These are phyloP conservation scores for Trissolcus japonicus DNA, from an alignment of 2,888 invertebrate genomes.

Conservation along the genomic window DNA sequence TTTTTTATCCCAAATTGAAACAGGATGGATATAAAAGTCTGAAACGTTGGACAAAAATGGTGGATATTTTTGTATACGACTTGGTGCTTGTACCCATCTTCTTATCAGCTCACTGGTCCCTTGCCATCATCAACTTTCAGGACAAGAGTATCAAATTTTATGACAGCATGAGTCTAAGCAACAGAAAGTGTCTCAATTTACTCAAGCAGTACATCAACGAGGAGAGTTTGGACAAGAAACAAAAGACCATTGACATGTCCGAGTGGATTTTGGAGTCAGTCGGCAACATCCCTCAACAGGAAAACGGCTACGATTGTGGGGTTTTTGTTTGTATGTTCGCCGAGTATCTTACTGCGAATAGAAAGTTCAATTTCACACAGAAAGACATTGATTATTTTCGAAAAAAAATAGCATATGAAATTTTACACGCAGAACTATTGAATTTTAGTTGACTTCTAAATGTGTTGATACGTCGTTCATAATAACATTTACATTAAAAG, in stretches of 20 bases:
- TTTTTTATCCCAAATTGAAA: constrained; percentile 92
- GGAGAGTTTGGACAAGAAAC: neutral
- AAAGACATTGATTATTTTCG: neutral
- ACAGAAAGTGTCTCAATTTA: neutral
- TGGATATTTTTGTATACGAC: constrained; percentile 91
- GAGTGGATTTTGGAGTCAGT: neutral
- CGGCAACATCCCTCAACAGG: neutral
- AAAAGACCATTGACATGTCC: neutral
- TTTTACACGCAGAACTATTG: neutral
- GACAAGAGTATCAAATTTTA: constrained; percentile 79
- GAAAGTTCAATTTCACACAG: neutral
- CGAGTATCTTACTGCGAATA: neutral
- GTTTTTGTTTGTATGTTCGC: neutral
- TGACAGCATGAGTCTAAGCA: neutral
- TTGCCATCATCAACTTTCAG: constrained; percentile 90
- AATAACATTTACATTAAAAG: no score
- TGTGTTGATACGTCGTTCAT: no score
- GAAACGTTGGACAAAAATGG: constrained; percentile 93
- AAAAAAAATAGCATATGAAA: neutral
- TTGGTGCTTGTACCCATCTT: constrained; percentile 94
- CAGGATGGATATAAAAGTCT: constrained; percentile 88
- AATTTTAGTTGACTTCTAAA: neutral
- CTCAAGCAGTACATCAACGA: neutral
- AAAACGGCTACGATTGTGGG: neutral
- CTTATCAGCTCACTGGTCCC: constrained; percentile 96